phyloP scores from a whole-genome alignment of 2,797 vertebrate species.

The Acanthurus leucopareius region DNA sequence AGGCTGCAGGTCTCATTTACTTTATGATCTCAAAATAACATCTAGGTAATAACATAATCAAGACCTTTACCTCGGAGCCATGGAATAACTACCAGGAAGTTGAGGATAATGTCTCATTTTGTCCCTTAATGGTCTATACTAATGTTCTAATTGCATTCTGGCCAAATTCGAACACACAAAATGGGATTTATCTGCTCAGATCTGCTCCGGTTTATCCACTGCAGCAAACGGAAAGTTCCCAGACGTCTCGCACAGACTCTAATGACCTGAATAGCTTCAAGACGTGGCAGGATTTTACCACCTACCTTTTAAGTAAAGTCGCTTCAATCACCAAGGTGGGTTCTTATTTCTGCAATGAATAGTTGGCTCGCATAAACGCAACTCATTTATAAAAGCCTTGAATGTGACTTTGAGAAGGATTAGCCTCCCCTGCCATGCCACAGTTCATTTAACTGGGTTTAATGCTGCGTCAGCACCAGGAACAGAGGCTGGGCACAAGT shows the following conservation, averaged over 20 bases:
- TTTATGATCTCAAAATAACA: conserved; percentile 38
- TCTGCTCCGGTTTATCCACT: conserved; percentile 34
- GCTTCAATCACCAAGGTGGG: conserved; percentile 34
- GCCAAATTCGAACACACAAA: conserved; percentile 21
- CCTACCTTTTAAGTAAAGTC: conserved; percentile 27
- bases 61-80: conserved; percentile 22
- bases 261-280: conserved; percentile 50
- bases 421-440: conserved; percentile 44
- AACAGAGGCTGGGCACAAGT: conserved; percentile 39
- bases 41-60: conserved; percentile 43
- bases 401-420: conserved; percentile 67
- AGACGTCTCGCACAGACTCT: conserved; percentile 21
- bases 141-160: conserved; percentile 20
- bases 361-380: conserved; percentile 31
- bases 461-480: conserved; percentile 56
- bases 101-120: conserved; percentile 31
- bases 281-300: conserved; percentile 39
- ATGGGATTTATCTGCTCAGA: conserved; percentile 46
- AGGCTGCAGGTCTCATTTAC: conserved; percentile 43
- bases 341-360: conserved; percentile 42
- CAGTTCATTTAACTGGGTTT: conserved; percentile 60
- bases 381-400: conserved; percentile 40
- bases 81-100: conserved; percentile 2
- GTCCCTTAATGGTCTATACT: conserved; percentile 30
- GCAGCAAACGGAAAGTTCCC: conserved; percentile 49